Conservation (phyloP, 2,113 vertebrate genomes). For the Scopus umbretta region DNA sequence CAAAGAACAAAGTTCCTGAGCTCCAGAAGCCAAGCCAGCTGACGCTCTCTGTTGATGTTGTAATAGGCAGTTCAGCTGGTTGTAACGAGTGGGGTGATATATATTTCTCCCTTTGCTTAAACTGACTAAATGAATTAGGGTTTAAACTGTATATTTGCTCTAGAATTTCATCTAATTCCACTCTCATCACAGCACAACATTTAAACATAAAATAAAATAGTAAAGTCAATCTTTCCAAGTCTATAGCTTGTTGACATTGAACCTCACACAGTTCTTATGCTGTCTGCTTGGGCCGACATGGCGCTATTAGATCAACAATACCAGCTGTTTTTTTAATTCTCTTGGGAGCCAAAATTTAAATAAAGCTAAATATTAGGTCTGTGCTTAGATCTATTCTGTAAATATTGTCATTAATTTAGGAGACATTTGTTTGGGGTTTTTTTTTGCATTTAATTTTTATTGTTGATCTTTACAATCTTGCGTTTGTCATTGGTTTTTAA, state of each 20-base stretch:
- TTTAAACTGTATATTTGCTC: constrained; percentile 50
- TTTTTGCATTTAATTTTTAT: constrained; percentile 39
- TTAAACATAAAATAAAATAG: constrained; percentile 64
- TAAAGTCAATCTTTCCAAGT: constrained; percentile 54
- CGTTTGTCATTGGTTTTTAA: constrained; percentile 26
- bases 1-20: neutral
- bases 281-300: constrained; percentile 55
- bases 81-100: neutral
- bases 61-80: neutral
- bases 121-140: neutral
- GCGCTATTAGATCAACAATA: constrained; percentile 74
- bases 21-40: neutral
- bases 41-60: neutral
- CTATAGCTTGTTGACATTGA: constrained; percentile 70
- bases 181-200: constrained; percentile 53
- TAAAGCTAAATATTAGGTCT: constrained; percentile 83
- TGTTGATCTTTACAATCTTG: constrained; percentile 47
- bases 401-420: constrained; percentile 70
- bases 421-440: constrained; percentile 37
- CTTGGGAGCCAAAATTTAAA: constrained; percentile 77
- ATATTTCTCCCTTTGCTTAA: neutral
- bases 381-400: constrained; percentile 72
- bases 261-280: constrained; percentile 57
- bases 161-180: constrained; percentile 53
- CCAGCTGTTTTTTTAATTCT: constrained; percentile 75